Evolutionary conservation across 2,888 invertebrate genomes (phyloP).

Genomic region (Conchocele bisecta): DNA sequence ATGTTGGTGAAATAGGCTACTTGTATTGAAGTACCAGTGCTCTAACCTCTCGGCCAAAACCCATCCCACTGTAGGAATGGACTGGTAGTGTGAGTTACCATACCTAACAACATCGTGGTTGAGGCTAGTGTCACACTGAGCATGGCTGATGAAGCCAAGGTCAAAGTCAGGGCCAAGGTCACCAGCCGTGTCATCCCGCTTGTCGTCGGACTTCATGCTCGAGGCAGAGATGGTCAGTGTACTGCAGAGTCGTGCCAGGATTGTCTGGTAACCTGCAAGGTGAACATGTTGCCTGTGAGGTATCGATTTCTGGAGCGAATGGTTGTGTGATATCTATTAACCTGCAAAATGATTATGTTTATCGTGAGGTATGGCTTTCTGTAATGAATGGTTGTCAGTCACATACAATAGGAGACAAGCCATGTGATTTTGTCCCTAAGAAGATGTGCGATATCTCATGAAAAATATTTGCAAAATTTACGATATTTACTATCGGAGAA

Average conservation of each 20-base stretch:
- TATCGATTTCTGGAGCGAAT: neutral
- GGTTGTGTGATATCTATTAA: neutral
- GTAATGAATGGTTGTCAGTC: too few relatives aligned
- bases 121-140: constrained; percentile 70
- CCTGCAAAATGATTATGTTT: neutral
- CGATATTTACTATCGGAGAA: constrained; percentile 63
- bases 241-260: constrained; percentile 76
- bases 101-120: constrained; percentile 77
- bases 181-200: constrained; percentile 51
- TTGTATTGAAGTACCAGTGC: too few relatives aligned
- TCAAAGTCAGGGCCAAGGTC: constrained; percentile 75
- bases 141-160: constrained; percentile 77
- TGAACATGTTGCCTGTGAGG: neutral
- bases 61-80: too few relatives aligned
- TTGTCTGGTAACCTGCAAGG: constrained; percentile 78
- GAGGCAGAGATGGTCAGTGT: constrained; percentile 69
- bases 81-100: too few relatives aligned
- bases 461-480: too few relatives aligned
- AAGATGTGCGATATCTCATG: too few relatives aligned
- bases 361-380: too few relatives aligned
- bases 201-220: constrained; percentile 55
- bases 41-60: too few relatives aligned
- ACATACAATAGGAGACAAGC: too few relatives aligned
- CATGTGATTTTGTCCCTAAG: too few relatives aligned
- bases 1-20: too few relatives aligned